Percentiles rank a stretch among this genome's conserved stretches.
These are phyloP conservation scores for Ptilodon capucinus DNA, from an alignment of 2,888 invertebrate genomes.

Conservation along the genomic window DNA sequence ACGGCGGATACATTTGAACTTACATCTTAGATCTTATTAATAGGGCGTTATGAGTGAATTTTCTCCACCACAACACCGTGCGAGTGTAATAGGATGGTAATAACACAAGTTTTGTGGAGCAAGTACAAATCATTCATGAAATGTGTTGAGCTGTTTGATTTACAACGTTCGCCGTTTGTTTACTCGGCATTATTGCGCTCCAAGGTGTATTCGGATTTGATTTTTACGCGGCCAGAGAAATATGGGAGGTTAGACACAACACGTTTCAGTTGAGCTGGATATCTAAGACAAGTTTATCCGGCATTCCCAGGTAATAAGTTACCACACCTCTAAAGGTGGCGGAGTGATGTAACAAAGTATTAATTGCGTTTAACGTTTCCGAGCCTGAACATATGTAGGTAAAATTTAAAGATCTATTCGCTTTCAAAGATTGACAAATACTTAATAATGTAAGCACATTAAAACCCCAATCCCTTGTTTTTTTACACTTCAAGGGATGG, in stretches of 20 bases:
- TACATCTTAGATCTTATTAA: conserved; percentile 24
- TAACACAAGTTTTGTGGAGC: conserved; percentile 47
- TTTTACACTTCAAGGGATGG: too few species aligned
- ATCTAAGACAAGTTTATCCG: neutral
- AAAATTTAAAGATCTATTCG: too few species aligned
- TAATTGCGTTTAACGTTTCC: neutral
- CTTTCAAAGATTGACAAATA: too few species aligned
- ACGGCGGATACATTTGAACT: conserved; percentile 19
- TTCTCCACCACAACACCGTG: conserved; percentile 9
- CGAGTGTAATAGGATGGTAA: conserved; percentile 21
- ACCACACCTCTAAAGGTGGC: neutral
- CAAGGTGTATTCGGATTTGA: conserved; percentile 39
- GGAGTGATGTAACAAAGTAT: too few species aligned
- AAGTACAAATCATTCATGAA: conserved; percentile 69
- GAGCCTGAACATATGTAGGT: neutral
- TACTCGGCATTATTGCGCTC: conserved; percentile 39
- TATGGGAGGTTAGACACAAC: conserved; percentile 12
- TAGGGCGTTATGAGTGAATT: conserved; percentile 19
- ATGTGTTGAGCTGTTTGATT: conserved; percentile 54
- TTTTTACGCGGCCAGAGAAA: conserved; percentile 22
- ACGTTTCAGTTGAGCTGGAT: conserved; percentile 1
- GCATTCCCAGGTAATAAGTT: neutral
- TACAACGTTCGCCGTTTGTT: conserved; percentile 45
- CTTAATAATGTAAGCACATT: neutral
- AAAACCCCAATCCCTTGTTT: neutral